phyloP scores from a whole-genome alignment of 2,113 vertebrate genomes.

The Charadrius vociferus region DNA sequence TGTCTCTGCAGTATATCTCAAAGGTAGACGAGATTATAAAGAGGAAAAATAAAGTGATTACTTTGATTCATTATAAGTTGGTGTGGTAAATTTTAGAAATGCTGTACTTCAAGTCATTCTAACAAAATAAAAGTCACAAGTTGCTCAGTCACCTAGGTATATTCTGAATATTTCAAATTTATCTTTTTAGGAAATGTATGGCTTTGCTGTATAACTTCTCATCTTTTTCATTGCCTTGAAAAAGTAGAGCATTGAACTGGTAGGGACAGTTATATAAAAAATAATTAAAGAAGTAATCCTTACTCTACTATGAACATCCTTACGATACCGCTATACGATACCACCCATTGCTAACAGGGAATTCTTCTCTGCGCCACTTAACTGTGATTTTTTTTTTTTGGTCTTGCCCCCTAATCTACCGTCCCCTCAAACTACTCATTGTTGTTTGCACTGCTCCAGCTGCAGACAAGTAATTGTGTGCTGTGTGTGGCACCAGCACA shows the following conservation, averaged over 20 bases:
- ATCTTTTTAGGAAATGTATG: background rate
- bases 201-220: background rate
- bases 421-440: background rate
- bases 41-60: background rate
- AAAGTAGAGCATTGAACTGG: background rate
- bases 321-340: background rate
- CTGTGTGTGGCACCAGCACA: accelerated
- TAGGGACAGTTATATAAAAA: background rate
- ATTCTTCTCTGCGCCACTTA: background rate
- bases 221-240: background rate
- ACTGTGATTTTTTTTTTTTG: background rate
- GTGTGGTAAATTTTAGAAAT: background rate
- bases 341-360: background rate
- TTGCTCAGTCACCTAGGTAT: background rate
- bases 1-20: background rate
- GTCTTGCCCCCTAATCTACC: background rate
- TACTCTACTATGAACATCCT: background rate
- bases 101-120: background rate
- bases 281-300: background rate
- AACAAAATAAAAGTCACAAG: background rate
- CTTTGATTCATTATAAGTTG: background rate
- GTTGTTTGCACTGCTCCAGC: background rate
- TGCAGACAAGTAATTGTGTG: background rate
- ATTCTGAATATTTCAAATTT: background rate
- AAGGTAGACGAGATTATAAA: background rate